Base-by-base conservation (phyloP, 1,140 invertebrate genomes). In the Penaeus vannamei region DNA sequence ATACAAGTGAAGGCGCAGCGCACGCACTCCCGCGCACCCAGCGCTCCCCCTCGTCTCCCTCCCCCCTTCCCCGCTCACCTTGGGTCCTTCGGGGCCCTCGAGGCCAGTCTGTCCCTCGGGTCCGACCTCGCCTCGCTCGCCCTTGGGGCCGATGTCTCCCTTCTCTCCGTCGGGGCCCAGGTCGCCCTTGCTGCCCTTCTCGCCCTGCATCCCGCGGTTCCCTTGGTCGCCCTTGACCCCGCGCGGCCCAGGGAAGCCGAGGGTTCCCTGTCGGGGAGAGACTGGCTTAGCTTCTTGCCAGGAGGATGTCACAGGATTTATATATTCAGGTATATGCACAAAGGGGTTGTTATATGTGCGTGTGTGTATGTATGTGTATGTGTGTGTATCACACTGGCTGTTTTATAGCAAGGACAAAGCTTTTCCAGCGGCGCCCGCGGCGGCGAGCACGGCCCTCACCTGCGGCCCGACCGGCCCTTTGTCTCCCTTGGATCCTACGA, bases 51-150 rank as follows among this genome's bases (percentile, higher is more conserved):
- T 32, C 36, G 42, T 20, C 26, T 29, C n/a, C 20, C 26, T 0
- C n/a, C 20, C 20, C 20, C 4, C 17, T 23, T 8, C 42, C n/a
- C 10, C 23, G 29, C 85, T 85, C 82, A 95, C 95, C 93, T 97
- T 97, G 85, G 96, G 95, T 76, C 97, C 97, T 94, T 97, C 96
- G 10, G 96, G 95, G n/a, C 97, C 97, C 94, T 97, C 96, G 36
- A 91, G 79, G 0, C 97, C 97, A 17, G 95, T 93, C 22, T 94
- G 93, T 66, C 96, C 96, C 64, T 93, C 93, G 62, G 95, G 93
- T 53, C 97, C 97, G n/a, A 93, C 91, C 8, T 94, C 91, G 69
- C 97, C 97, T 83, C 94, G 93, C 85, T 97, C 96, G 77, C 97
- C 97, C 93, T 97, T 97, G 2, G 92, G 90, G 42, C 97, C 97